phyloP scores from a whole-genome alignment of 2,113 vertebrate species.

The Odontophorus gujanensis region DNA sequence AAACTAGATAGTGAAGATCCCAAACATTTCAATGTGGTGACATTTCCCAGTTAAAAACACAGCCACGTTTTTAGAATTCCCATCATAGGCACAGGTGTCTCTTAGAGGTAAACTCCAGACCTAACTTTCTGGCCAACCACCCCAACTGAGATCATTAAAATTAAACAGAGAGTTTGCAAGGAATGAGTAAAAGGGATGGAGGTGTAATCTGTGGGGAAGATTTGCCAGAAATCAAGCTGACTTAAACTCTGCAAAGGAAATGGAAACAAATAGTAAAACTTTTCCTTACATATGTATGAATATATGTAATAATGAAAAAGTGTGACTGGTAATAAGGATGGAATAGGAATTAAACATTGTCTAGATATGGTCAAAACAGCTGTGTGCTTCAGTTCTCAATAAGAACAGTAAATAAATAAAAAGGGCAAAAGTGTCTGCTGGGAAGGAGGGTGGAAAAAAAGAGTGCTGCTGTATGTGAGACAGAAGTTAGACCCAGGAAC shows the following conservation, averaged over 20 bases:
- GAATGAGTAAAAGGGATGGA: not conserved
- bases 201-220: not conserved
- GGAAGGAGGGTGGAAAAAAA: not conserved
- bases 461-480: not conserved
- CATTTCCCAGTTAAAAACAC: not conserved
- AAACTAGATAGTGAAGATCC: conserved; percentile 19
- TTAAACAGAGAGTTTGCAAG: conserved; percentile 21
- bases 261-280: not conserved
- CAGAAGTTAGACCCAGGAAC: not conserved
- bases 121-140: not conserved
- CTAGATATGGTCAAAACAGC: not conserved
- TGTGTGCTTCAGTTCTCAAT: not conserved
- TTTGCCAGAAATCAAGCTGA: conserved; percentile 25
- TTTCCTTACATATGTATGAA: not conserved
- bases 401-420: not conserved
- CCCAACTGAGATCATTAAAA: not conserved
- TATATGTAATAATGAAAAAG: not conserved
- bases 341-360: not conserved
- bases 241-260: not conserved
- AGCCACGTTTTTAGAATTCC: not conserved
- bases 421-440: not conserved
- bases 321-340: not conserved
- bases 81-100: not conserved
- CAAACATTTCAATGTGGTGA: not conserved
- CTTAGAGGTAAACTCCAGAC: not conserved